Conservation (phyloP, 64 coral and sea anemone species). For the Astreopora myriophthalma region DNA sequence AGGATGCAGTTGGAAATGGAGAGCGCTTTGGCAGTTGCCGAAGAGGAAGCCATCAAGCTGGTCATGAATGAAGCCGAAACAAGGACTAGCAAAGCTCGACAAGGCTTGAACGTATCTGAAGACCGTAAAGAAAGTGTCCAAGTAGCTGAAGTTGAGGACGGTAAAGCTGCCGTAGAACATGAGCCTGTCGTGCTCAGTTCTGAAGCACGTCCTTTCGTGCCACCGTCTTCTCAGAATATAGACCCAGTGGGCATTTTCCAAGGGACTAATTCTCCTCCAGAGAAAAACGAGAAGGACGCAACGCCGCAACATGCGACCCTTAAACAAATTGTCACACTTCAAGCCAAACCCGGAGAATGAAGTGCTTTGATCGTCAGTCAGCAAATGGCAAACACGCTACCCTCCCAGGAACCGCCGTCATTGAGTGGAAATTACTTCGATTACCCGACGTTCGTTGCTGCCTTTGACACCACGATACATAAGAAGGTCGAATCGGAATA, state of each 20-base stretch:
- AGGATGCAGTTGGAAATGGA: constrained; percentile 54
- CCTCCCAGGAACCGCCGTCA: constrained; percentile 21
- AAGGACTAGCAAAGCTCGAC: neutral
- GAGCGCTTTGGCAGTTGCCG: constrained; percentile 59
- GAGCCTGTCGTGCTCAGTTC: neutral
- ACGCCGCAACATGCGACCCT: constrained; percentile 6
- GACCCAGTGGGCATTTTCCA: neutral
- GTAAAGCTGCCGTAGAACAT: neutral
- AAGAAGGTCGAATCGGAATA: constrained; percentile 25
- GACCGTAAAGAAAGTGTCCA: neutral
- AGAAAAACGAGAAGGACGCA: neutral
- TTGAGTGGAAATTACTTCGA: constrained; percentile 44
- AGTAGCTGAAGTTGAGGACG: neutral
- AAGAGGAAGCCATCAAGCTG: constrained; percentile 49
- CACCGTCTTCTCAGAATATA: neutral
- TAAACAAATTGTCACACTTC: constrained; percentile 36
- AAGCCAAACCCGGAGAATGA: constrained; percentile 67
- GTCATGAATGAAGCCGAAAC: constrained; percentile 1
- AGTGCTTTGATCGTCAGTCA: constrained; percentile 30
- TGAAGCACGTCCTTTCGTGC: neutral
- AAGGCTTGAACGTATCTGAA: neutral
- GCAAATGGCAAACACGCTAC: constrained; percentile 21
- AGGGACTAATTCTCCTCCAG: neutral
- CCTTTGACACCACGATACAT: constrained; percentile 55
- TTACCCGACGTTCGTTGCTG: constrained; percentile 31